Percentiles rank a stretch among this genome's conserved stretches.
Conservation (phyloP, 2,888 invertebrate genomes). For the Drosophila anomalata region DNA sequence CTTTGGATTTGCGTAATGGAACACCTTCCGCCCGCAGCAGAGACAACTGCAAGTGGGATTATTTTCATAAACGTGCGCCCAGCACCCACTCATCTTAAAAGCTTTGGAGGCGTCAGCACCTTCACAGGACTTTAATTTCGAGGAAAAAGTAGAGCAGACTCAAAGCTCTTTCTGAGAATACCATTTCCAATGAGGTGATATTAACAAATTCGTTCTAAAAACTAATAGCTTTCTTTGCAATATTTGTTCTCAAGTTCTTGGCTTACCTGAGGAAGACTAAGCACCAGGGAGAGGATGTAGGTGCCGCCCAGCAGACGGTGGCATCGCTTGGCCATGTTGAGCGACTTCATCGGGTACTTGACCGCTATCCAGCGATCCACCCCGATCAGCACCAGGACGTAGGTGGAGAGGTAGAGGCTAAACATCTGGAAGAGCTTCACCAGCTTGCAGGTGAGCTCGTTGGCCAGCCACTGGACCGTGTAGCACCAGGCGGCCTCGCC, state of each 20-base stretch:
- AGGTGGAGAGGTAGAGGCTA: slow-evolving; percentile 92
- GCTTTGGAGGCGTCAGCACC: slow-evolving; percentile 6
- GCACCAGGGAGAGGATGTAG: slow-evolving; percentile 90
- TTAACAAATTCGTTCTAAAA: not conserved
- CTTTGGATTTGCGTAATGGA: slow-evolving; percentile 34
- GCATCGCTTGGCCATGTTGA: slow-evolving; percentile 88
- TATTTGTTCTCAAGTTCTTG: not conserved
- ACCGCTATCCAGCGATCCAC: slow-evolving; percentile 92
- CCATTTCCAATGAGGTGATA: not conserved
- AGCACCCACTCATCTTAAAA: not conserved
- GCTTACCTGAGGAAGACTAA: slow-evolving; percentile 93
- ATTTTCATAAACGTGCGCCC: slow-evolving; percentile 28
- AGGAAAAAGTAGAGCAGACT: not conserved
- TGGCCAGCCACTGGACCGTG: slow-evolving; percentile 92
- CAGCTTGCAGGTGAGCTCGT: slow-evolving; percentile 90
- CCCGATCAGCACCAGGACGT: slow-evolving; percentile 92
- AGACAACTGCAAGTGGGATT: slow-evolving; percentile 29
- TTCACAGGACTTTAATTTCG: not conserved
- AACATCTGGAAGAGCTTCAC: slow-evolving; percentile 93
- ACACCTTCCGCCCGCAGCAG: slow-evolving; percentile 1
- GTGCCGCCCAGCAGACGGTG: slow-evolving; percentile 88
- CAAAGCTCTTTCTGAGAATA: not conserved
- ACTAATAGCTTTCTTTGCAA: no score
- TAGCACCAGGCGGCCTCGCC: slow-evolving; percentile 93
- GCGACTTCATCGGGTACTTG: slow-evolving; percentile 90